Base-by-base conservation (phyloP, 2,113 vertebrate species). In the Henicopernis longicauda region DNA sequence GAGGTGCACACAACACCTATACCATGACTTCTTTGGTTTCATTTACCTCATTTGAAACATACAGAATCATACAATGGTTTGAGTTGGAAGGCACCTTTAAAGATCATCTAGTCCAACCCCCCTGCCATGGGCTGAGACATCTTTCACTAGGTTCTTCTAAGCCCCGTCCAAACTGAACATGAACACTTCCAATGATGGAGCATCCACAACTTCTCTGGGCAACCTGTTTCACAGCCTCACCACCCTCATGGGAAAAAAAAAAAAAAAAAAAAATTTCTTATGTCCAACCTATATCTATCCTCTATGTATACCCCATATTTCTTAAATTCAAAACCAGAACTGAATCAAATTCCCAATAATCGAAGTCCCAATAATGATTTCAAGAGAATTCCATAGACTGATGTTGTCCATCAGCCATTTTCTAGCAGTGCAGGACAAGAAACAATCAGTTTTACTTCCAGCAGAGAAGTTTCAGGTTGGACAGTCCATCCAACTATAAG, bases 171-270 rank as follows among this genome's bases (percentile, higher is more conserved):
- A 59, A 70, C 29, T 22, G 11, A 82, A 42, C 19, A 69, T 0
- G 11, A 87, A 79, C 36, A 40, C 16, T 58, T 89, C 13, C 40
- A 44, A 0, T 11, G 13, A 70, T 0, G 3, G 7, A 47, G 55
- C 89, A 79, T 8, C 22, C 31, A 40, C 13, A 82, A 8, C 36
- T 73, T 57, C n/a, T 65, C 55, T 22, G 11, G 23, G 17, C 7
- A 27, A 57, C 5, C 3, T 47, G 26, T 38, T 88, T 57, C 65
- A 44, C 45, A 74, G 38, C 29, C 44, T 90, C 18, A 42, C 16
- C 9, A 34, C 2, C 18, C 70, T 23, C 42, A 44, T 1, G 0
- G 1, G 34, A 31, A 34, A 34, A 45, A 36, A 34, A 44, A 66
- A 83, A 4, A 42, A 25, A 47, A 47, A 38, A 38, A 8, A 38